These are phyloP conservation scores for Yponomeuta plumbellus DNA, from an alignment of 2,888 invertebrate species.

Conservation along the genomic window DNA sequence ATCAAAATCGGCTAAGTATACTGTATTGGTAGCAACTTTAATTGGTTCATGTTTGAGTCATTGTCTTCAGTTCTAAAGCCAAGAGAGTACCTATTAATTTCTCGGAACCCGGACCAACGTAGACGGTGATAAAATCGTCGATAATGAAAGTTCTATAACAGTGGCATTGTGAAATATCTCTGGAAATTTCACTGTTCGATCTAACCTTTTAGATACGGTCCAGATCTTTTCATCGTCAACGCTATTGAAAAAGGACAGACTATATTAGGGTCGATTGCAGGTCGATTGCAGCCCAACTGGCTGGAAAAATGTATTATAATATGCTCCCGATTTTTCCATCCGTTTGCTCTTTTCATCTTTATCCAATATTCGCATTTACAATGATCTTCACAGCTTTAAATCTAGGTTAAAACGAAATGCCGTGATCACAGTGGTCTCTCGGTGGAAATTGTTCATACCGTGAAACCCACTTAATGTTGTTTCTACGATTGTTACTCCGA, in stretches of 20 bases:
- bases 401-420: background rate
- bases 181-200: background rate
- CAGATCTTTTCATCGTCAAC: background rate
- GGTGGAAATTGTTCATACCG: background rate
- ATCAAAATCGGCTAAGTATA: too few species aligned
- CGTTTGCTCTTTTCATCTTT: background rate
- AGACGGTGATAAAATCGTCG: background rate
- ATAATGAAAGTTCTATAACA: too few species aligned
- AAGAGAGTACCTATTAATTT: background rate
- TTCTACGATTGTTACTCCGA: too few species aligned
- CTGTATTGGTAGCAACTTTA: background rate
- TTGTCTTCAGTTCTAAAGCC: too few species aligned
- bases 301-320: background rate
- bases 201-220: background rate
- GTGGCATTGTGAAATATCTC: too few species aligned
- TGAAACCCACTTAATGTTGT: too few species aligned
- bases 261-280: background rate
- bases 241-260: background rate
- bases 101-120: background rate
- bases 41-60: background rate
- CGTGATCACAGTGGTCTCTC: background rate
- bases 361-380: background rate
- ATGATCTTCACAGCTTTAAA: too few species aligned
- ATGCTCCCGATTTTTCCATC: background rate
- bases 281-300: constrained; percentile 1